Base-by-base conservation (phyloP, 2,888 invertebrate genomes). In the Pocota personata region DNA sequence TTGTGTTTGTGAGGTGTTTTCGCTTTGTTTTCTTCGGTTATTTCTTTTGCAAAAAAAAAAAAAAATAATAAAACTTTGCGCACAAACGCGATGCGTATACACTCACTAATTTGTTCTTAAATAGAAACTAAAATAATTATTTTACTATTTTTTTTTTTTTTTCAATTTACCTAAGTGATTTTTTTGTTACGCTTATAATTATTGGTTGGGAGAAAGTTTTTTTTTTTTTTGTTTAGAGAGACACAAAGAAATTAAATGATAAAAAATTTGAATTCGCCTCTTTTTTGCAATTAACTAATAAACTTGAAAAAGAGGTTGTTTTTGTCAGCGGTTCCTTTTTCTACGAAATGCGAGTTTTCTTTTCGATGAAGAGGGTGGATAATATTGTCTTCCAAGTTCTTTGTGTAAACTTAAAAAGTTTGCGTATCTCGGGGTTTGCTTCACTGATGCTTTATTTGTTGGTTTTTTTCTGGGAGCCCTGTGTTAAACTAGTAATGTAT, bases 131-230 rank as follows among this genome's bases (percentile, higher is more conserved):
- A 71, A 67, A 79, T 66, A 58, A 79, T 64, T 75, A 84, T 76
- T 84, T 84, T 84, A 60, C 84, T 84, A 84, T 83, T 83, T 75
- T 76, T 84, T 84, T 84, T 55, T 79, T 84, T 79, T 83, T 83
- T 75, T 79, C 58, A 84, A 84, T 84, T 84, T 84, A 84, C 75
- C 84, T 84, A 84, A 58, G 62, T 72, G 67, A 35, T 64, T 52
- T 67, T 67, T 76, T 76, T 62, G 79, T 79, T 84, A 84, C 62
- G 66, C 78, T 83, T 84, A 82, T 57, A 57, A 55, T 40, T 32
- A 62, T 52, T 69, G 40, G 7, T 55, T 69, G 35, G 46, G 64
- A 64, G 69, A 69, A 69, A 52, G 67, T 50, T 73, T 58, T 32
- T 43, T 62, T 40, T 55, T 52, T 64, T 43, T 40, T 50, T 79